Evolutionary conservation across 2,797 vertebrate species (phyloP).

Genomic region (Poeciliopsis presidionis): DNA sequence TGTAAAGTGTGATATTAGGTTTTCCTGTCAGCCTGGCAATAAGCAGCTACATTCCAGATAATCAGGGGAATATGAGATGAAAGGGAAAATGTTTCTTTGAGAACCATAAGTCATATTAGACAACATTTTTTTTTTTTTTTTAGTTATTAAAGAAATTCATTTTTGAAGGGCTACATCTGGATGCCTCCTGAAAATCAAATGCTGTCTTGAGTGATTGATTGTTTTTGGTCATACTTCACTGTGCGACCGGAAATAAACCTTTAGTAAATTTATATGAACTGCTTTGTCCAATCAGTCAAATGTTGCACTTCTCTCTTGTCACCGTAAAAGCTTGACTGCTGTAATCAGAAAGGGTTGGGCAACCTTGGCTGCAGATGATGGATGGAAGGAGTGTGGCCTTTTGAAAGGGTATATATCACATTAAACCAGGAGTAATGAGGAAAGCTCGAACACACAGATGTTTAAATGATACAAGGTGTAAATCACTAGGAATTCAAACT

Average conservation of each 20-base stretch:
- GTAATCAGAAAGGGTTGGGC: conserved; percentile 75
- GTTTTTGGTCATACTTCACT: conserved; percentile 25
- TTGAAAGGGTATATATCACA: conserved; percentile 84
- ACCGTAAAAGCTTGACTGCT: conserved; percentile 66
- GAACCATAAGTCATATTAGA: background rate
- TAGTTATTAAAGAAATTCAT: conserved; percentile 1
- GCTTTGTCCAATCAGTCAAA: conserved; percentile 49
- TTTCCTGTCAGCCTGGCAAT: background rate
- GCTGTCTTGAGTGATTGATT: conserved; percentile 16
- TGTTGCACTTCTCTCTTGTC: conserved; percentile 43
- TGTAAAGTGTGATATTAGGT: background rate
- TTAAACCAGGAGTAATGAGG: conserved; percentile 84
- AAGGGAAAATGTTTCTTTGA: conserved; percentile 21
- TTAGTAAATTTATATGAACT: conserved; percentile 29
- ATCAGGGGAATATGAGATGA: conserved; percentile 24
- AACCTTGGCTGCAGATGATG: conserved; percentile 77
- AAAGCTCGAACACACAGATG: conserved; percentile 75
- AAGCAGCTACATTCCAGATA: conserved; percentile 9
- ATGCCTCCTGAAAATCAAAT: conserved; percentile 10
- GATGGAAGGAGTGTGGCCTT: conserved; percentile 79
- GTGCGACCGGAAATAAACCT: conserved; percentile 24
- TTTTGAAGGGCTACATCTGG: conserved; percentile 7
- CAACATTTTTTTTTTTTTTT: background rate
- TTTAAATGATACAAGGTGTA: conserved; percentile 75
- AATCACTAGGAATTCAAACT: conserved; percentile 56